Evolutionary conservation across 2,797 vertebrate species (phyloP), one percentile per base, ranked within the genome.

Genomic region (Pseudocheirus occidentalis): DNA sequence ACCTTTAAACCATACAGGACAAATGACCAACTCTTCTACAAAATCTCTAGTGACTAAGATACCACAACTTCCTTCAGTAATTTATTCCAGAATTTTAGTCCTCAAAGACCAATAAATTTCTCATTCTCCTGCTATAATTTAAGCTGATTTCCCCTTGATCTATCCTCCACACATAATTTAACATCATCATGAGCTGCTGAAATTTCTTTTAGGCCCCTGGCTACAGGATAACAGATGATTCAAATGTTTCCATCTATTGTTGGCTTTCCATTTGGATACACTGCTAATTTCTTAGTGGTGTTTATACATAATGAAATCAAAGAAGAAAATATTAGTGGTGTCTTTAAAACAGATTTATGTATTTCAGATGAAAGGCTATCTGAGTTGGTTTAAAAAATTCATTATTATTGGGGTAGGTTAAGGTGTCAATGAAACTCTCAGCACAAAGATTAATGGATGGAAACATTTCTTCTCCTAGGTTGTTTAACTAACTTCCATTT

Each of bases 311-410:
- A 91, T 9, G 89, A 53, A 98, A 50, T 27, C 94, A 94, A 91
- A 94, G 94, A 29, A 91, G 94, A 92, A 87, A 52, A 1, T 81
- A 18, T 58, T 28, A 53, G 55, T 62, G 52, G n/a, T 94, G 0
- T 95, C 95, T 97, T 97, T 54, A 50, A 62, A 95, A 93, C 1
- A 91, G 59, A 6, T 97, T 96, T 96, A 97, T 96, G 0, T 96
- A n/a, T 95, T 59, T 96, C 34, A 90, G 50, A 54, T 96, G 96
- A 93, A 95, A 94, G 50, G 95, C 59, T 94, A 97, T 97, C 96
- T 95, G 95, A 16, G 27, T 9, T 46, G 73, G 9, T 81, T 46
- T 29, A 58, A 54, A 54, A 54, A 54, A 54, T 11, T 52, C 31
- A 0, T 34, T 27, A 73, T 91, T 91, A 28, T 59, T 92, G 52